Conservation (phyloP, 2,888 invertebrate species). For the Chaetogeoica ovagalla region DNA sequence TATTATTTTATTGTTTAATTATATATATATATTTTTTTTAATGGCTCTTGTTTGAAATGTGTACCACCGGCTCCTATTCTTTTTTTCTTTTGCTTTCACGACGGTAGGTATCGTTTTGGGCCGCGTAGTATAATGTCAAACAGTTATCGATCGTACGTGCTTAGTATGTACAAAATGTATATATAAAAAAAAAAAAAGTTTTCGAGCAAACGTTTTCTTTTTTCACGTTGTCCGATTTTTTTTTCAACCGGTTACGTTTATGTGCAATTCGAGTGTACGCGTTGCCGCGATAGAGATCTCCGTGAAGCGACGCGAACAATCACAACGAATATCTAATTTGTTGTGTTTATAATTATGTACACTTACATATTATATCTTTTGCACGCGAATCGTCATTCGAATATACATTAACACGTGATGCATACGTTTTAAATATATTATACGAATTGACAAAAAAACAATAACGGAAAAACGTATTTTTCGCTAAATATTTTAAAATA, state of each 20-base stretch:
- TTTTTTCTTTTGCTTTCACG: neutral
- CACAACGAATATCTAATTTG: neutral
- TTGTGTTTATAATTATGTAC: no score
- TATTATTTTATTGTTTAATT: no score
- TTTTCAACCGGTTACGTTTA: conserved; percentile 25
- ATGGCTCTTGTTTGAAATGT: neutral
- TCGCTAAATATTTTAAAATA: no score
- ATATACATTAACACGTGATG: no score
- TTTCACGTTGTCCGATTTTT: neutral
- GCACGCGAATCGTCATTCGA: no score
- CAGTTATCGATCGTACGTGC: conserved; percentile 34
- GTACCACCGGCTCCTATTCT: neutral
- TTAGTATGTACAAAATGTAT: neutral
- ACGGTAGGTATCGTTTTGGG: neutral
- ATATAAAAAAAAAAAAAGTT: neutral
- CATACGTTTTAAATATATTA: no score
- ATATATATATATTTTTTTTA: no score
- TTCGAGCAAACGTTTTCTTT: neutral
- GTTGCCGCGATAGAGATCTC: conserved; percentile 22
- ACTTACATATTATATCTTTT: no score
- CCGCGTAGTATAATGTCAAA: conserved; percentile 1
- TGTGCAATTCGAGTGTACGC: neutral
- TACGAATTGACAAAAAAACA: no score
- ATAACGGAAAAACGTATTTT: no score
- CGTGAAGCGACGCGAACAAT: neutral